Evolutionary conservation across 2,797 vertebrate genomes (phyloP), one percentile per base, ranked within the genome.

Genomic region (Leucoraja ocellata): DNA sequence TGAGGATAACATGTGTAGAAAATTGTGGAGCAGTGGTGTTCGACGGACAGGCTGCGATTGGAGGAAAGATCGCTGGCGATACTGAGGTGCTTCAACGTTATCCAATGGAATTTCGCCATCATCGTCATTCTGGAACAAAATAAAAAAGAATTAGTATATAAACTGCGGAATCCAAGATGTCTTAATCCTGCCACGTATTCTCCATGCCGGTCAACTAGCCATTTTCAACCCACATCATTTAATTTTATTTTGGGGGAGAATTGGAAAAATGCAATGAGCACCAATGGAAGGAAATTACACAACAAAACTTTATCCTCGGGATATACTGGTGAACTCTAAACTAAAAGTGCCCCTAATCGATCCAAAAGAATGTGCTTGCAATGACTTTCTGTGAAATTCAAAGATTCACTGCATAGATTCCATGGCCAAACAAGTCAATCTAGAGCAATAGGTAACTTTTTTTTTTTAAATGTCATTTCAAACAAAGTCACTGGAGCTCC

Each of bases 11-110:
- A 99, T 99, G 96, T 99, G 99, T 94, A 99, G 97, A 96, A 99
- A 99, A 96, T 99, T 99, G 97, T 99, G 99, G 91, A 99, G 98
- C 94, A 99, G 98, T 84, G 99, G 99, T 0, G 99, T 99, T 93
- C 99, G 98, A 63, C 99, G 98, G 93, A 99, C 98, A 0, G 98
- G 99, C 93, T 99, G 99, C 54, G 99, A 98, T 0, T 98, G 98
- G 94, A 99, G 96, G 94, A 99, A 98, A 91, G 98, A 98, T 0
- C 99, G 98, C 95, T 99, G 99, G 2, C 98, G 98, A 94, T 98
- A 99, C 94, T 99, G 98, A 13, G 98, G 97, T 96, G 99, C 97
- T 96, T 99, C 99, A 46, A 99, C 97, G 68, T 98, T 99, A 95
- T 99, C 99, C 97, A 99, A 98, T 0, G 98, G 98, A 93, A 99